A percentile compares a stretch with the other conserved stretches of the same genome.
phyloP scores from a whole-genome alignment of 2,797 vertebrate species.

The Mareca strepera region DNA sequence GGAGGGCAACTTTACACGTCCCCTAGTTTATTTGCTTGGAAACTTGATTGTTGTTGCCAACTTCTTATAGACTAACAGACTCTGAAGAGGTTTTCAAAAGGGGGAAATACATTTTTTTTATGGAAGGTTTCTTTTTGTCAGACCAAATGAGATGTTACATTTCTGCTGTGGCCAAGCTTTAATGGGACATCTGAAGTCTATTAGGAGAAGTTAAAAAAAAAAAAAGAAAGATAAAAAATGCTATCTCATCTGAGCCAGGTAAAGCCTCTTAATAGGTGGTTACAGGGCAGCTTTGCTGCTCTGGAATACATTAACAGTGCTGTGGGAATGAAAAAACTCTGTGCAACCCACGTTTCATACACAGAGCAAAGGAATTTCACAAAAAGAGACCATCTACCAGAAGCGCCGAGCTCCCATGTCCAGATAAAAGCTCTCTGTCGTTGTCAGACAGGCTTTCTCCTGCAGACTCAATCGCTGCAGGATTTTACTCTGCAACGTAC shows the following conservation, averaged over 20 bases:
- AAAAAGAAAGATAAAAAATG: background rate
- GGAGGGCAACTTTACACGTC: background rate
- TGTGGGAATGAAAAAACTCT: background rate
- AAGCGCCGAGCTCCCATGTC: background rate
- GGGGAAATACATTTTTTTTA: constrained; percentile 19
- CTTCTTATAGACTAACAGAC: background rate
- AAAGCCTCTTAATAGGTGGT: background rate
- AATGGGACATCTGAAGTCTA: background rate
- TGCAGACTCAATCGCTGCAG: background rate
- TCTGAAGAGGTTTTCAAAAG: constrained; percentile 11
- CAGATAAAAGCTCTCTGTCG: background rate
- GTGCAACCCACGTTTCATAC: background rate
- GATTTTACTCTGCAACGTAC: background rate
- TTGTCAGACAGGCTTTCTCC: background rate
- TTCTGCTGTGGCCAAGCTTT: background rate
- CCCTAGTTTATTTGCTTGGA: background rate
- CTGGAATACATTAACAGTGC: background rate
- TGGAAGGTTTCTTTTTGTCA: background rate
- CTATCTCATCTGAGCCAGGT: background rate
- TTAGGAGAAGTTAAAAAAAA: background rate
- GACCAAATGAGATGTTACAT: background rate
- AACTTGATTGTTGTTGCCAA: background rate
- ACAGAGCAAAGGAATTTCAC: background rate
- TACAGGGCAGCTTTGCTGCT: background rate
- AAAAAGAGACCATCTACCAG: background rate